A percentile compares a stretch with the other conserved stretches of the same genome.
phyloP scores from a whole-genome alignment of 2,113 vertebrate genomes.

The Nannospalax galili region DNA sequence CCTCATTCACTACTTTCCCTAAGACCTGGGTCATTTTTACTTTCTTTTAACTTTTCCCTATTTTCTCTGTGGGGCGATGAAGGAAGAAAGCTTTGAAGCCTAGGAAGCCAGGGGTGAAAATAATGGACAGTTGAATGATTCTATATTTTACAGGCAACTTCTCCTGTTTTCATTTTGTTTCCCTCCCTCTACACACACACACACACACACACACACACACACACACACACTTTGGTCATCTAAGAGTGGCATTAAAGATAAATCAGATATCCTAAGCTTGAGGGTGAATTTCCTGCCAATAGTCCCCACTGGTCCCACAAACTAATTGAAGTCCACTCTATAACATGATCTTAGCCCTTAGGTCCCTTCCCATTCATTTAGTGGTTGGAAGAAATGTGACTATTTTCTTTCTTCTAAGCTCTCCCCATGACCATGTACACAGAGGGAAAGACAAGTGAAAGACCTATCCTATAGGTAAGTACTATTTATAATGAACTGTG shows the following conservation, averaged over 20 bases:
- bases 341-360: background rate
- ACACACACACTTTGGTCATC: background rate
- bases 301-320: background rate
- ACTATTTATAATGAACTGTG: constrained; percentile 43
- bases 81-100: background rate
- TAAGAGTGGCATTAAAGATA: background rate
- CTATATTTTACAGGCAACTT: background rate
- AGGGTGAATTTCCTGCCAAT: background rate
- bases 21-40: background rate
- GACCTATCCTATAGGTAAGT: background rate
- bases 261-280: background rate
- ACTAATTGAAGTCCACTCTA: background rate
- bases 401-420: background rate
- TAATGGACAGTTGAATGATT: background rate
- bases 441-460: background rate
- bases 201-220: background rate
- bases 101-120: no score
- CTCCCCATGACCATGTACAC: background rate
- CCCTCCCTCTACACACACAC: background rate
- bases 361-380: background rate
- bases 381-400: background rate
- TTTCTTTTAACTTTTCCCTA: background rate
- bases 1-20: background rate
- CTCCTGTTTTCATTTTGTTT: constrained; percentile 11
- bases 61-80: background rate